phyloP scores from a whole-genome alignment of 1,140 invertebrate genomes.

The Bicyclus anynana region DNA sequence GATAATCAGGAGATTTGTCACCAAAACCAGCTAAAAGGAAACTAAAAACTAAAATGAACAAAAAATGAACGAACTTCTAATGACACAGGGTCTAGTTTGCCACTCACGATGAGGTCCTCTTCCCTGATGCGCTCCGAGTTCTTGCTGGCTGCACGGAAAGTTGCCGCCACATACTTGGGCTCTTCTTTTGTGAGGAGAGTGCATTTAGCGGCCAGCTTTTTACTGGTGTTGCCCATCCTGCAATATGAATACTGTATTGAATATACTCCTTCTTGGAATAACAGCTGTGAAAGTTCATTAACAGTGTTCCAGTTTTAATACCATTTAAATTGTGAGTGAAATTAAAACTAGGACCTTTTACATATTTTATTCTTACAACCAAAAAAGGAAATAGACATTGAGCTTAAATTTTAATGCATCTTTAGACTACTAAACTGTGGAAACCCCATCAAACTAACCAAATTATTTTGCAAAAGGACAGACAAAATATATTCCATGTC shows the following conservation, averaged over 20 bases:
- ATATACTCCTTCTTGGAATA: too few relatives aligned
- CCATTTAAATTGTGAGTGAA: too few relatives aligned
- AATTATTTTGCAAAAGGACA: too few relatives aligned
- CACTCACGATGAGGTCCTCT: conserved; percentile 80
- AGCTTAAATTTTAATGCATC: too few relatives aligned
- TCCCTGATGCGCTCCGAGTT: conserved; percentile 80
- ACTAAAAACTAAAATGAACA: conserved; percentile 40
- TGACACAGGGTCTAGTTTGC: conserved; percentile 63
- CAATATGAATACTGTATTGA: conserved; percentile 6
- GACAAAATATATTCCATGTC: too few relatives aligned
- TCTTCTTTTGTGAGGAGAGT: conserved; percentile 79
- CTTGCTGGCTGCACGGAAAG: conserved; percentile 78
- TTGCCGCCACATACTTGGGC: conserved; percentile 78
- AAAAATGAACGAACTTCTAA: conserved; percentile 72
- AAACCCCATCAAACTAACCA: too few relatives aligned
- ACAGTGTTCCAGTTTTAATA: too few relatives aligned
- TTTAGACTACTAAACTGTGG: too few relatives aligned
- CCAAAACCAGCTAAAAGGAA: conserved; percentile 19
- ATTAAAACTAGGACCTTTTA: too few relatives aligned
- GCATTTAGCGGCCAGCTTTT: conserved; percentile 80
- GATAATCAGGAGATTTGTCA: conserved; percentile 22
- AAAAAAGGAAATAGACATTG: too few relatives aligned
- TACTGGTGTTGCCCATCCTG: conserved; percentile 79
- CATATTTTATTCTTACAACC: too few relatives aligned
- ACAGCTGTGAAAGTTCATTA: too few relatives aligned